Percentiles rank a stretch among this genome's conserved stretches.
Conservation (phyloP, 2,888 invertebrate genomes). For the Emmelina monodactyla region DNA sequence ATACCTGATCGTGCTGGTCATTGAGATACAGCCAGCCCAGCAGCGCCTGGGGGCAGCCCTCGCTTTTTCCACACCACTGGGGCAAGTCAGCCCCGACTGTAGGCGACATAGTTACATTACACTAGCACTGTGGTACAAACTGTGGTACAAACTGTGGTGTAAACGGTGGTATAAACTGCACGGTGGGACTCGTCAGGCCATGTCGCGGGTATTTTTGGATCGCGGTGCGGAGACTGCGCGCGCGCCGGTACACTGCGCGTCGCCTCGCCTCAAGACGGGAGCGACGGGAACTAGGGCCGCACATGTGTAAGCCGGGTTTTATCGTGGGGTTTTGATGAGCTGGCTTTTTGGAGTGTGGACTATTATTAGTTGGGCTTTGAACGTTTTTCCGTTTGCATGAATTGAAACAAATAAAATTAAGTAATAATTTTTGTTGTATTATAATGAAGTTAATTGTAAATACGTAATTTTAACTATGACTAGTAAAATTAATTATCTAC, state of each 20-base stretch:
- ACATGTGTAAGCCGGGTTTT: background rate
- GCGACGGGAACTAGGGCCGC: conserved; percentile 39
- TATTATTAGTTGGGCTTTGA: too few relatives aligned
- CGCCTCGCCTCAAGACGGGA: conserved; percentile 57
- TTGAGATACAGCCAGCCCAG: conserved; percentile 54
- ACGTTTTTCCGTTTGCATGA: too few relatives aligned
- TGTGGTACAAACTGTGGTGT: conserved; percentile 8
- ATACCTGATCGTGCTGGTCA: conserved; percentile 58
- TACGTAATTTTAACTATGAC: too few relatives aligned
- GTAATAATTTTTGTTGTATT: too few relatives aligned
- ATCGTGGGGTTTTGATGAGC: background rate
- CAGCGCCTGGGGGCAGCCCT: conserved; percentile 42
- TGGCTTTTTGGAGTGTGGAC: background rate
- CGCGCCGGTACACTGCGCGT: conserved; percentile 49
- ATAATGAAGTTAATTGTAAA: too few relatives aligned
- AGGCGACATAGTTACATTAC: conserved; percentile 49
- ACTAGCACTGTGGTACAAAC: conserved; percentile 13
- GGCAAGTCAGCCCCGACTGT: conserved; percentile 49
- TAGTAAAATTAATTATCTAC: too few relatives aligned
- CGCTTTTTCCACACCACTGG: conserved; percentile 52
- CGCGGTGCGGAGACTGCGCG: conserved; percentile 43
- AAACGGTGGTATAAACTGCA: conserved; percentile 30
- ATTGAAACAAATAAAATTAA: too few relatives aligned
- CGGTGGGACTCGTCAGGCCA: too few relatives aligned
- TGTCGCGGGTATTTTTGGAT: conserved; percentile 52